Percentiles rank a stretch among this genome's conserved stretches.
phyloP scores from a whole-genome alignment of 2,888 invertebrate genomes.

The Incurvaria masculella region DNA sequence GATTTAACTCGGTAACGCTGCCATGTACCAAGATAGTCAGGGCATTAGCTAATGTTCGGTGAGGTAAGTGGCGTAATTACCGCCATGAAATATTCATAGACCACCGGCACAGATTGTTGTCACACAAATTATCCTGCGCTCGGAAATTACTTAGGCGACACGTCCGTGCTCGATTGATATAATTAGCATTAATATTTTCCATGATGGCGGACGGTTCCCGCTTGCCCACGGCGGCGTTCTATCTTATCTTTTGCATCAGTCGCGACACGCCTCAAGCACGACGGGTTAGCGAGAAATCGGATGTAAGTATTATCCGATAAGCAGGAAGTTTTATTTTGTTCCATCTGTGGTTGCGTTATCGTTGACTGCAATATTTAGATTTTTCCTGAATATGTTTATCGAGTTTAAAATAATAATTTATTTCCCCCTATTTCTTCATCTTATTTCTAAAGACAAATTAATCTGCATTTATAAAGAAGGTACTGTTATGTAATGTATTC shows the following conservation, averaged over 20 bases:
- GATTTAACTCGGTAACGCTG: no score
- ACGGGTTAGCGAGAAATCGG: no score
- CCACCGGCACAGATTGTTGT: constrained; percentile 42
- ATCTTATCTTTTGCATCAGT: neutral
- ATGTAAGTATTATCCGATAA: no score
- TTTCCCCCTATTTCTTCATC: no score
- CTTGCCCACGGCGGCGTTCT: constrained; percentile 12
- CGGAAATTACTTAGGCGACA: constrained; percentile 36
- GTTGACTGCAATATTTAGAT: no score
- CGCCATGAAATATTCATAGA: constrained; percentile 47
- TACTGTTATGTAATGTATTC: no score
- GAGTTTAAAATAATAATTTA: no score
- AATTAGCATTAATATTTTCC: constrained; percentile 43
- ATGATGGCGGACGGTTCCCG: constrained; percentile 48
- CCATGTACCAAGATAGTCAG: neutral
- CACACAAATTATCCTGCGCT: constrained; percentile 35
- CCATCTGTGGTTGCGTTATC: no score
- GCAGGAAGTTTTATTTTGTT: no score
- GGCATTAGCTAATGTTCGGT: constrained; percentile 22
- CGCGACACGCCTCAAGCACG: neutral
- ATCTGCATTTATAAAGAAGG: no score
- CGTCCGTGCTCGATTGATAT: constrained; percentile 9
- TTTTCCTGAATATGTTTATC: no score
- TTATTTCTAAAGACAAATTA: no score
- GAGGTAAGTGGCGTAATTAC: constrained; percentile 32